A percentile compares a stretch with the other conserved stretches of the same genome.
These are phyloP conservation scores for Hydra vulgaris DNA, from an alignment of 30 jellyfish, hydroid and myxozoan genomes.

Conservation along the genomic window DNA sequence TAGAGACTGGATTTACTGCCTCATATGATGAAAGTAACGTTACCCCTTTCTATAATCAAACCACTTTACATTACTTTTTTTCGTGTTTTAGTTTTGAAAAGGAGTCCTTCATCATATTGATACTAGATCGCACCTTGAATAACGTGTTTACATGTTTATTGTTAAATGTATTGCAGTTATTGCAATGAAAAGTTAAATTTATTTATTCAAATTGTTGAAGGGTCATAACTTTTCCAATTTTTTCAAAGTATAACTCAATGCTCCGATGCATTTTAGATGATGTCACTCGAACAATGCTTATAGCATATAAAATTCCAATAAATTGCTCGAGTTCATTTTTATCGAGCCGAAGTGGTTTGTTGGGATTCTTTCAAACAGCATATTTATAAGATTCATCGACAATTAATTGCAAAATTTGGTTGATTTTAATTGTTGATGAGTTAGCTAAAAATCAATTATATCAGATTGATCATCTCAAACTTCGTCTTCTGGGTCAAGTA, in stretches of 20 bases:
- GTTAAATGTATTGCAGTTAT: not conserved
- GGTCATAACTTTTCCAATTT: slow-evolving; percentile 6
- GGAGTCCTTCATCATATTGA: not conserved
- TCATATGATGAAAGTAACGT: not conserved
- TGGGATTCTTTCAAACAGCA: not conserved
- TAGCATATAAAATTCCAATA: slow-evolving; percentile 2
- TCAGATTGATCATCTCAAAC: not conserved
- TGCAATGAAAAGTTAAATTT: not conserved
- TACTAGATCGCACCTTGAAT: slow-evolving; percentile 4
- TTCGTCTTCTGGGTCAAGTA: not conserved
- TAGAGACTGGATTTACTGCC: not conserved
- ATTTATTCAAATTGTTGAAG: slow-evolving; percentile 5
- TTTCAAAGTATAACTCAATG: slow-evolving; percentile 7
- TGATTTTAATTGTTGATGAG: not conserved
- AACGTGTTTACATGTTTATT: not conserved
- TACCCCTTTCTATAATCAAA: not conserved
- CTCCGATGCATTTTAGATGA: slow-evolving; percentile 3
- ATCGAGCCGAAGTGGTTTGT: not conserved
- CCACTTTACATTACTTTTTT: slow-evolving; percentile 6
- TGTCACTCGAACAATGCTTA: slow-evolving; percentile 9
- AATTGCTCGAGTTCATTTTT: slow-evolving; percentile 17
- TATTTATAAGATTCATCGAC: slow-evolving; percentile 5
- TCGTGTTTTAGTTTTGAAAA: not conserved
- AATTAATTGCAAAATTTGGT: not conserved
- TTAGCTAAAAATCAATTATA: not conserved